A percentile compares a stretch with the other conserved stretches of the same genome.
Evolutionary conservation across 92 coral and sea anemone species (phyloP).

Genomic region (Heliopora coerulea): DNA sequence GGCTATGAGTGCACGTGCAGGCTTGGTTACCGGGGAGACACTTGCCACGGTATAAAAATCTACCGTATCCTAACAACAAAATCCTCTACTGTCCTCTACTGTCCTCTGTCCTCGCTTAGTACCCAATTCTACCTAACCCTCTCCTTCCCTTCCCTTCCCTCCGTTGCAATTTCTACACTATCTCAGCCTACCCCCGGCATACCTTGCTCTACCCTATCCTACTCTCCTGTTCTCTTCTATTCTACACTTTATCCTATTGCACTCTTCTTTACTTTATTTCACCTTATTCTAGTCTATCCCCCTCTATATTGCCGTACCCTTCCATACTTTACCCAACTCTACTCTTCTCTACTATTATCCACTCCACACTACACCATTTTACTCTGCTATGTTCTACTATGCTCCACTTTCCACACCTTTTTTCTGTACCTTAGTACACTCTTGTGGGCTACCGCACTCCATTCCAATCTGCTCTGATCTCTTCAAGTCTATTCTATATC

Average conservation of each 20-base stretch:
- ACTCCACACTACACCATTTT: background rate
- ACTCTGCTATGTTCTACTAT: background rate
- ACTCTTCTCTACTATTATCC: background rate
- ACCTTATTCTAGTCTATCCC: no score
- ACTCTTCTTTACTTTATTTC: background rate
- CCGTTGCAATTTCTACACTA: no score
- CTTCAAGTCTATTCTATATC: no score
- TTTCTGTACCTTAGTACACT: background rate
- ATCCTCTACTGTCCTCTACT: no score
- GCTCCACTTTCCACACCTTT: background rate
- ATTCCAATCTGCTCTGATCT: background rate
- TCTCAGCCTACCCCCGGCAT: background rate
- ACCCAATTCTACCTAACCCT: background rate
- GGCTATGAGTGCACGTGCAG: slow-evolving; percentile 66
- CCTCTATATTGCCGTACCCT: no score
- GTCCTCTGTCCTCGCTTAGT: no score
- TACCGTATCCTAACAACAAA: no score
- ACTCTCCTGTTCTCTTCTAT: no score
- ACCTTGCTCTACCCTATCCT: background rate
- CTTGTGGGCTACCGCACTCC: no score
- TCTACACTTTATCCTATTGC: background rate
- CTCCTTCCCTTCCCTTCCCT: background rate
- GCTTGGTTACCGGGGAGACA: slow-evolving; percentile 68
- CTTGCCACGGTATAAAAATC: slow-evolving; percentile 76
- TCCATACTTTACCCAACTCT: background rate